These are phyloP conservation scores for Lingula anatina DNA, from an alignment of 2,888 invertebrate genomes.

Conservation along the genomic window DNA sequence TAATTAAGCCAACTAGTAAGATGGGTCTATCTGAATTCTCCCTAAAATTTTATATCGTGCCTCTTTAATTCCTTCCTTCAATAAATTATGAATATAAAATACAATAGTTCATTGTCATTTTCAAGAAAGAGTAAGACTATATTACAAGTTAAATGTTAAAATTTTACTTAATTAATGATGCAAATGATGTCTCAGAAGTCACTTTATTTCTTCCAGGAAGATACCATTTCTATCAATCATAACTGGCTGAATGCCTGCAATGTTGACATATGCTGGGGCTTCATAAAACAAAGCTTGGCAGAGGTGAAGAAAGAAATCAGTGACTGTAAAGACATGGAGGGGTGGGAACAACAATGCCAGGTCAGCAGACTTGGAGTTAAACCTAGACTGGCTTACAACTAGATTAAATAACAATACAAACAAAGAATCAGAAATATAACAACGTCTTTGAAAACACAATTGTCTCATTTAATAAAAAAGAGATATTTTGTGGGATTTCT, in stretches of 20 bases:
- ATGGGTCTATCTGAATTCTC: no score
- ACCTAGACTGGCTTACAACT: neutral
- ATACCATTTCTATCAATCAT: conserved; percentile 95
- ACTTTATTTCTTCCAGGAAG: conserved; percentile 57
- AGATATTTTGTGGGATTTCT: no score
- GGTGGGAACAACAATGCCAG: conserved; percentile 76
- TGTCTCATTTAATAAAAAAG: no score
- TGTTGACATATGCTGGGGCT: conserved; percentile 67
- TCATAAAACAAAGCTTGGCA: conserved; percentile 61
- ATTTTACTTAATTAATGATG: no score
- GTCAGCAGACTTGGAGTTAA: conserved; percentile 18
- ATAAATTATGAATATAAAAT: no score
- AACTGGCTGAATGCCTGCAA: conserved; percentile 96
- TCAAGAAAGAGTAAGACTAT: no score
- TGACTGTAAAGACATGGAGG: conserved; percentile 69
- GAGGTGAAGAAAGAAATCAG: conserved; percentile 73
- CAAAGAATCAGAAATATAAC: neutral
- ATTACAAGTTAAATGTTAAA: no score
- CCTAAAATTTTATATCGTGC: no score
- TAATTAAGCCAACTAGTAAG: no score
- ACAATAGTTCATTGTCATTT: no score
- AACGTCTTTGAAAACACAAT: neutral
- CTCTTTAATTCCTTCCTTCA: no score
- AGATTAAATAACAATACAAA: neutral
- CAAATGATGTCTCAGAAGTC: neutral